Evolutionary conservation across 1,140 invertebrate genomes (phyloP), one percentile per base, ranked within the genome.

Genomic region (Zaprionus inermis): DNA sequence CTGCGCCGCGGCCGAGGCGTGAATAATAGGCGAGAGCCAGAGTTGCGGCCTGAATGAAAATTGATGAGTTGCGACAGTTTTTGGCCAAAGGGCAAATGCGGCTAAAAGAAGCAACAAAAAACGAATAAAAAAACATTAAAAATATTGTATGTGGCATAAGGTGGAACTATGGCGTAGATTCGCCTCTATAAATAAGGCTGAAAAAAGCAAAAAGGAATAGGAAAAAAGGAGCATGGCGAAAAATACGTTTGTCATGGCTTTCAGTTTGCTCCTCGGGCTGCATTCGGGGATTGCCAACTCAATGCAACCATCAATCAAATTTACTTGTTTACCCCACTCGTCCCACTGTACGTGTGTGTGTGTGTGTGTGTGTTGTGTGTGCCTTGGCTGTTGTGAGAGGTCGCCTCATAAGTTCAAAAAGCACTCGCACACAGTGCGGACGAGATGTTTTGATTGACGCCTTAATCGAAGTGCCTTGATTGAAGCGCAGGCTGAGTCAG

Each of bases 21-120:
- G 82, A 86, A 86, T 86, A 86, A 86, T 86, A 77, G 83, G 64
- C 70, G 58, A 74, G 59, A 60, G 70, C 28, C 54, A 41, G 36
- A 69, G 66, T 51, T 54, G 54, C 56, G 64, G 72, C 58, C 76
- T 91, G 83, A 91, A 91, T 91, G 75, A 76, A 84, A 84, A 91
- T 91, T 91, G 80, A 91, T 91, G 88, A 91, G 88, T 83, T 91
- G 88, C 83, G 88, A 91, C 88, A 91, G 80, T 88, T 91, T 91
- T 84, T 88, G 88, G 88, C 88, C 78, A 84, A 91, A 91, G 88
- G 88, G 88, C 83, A 81, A 72, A 88, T 58, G 58, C 69, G 61
- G 57, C 76, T 68, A 66, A 63, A 61, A 58, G 66, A 61, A 69
- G 51, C 32, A 60, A 55, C 12, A 34, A 73, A 60, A 20, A 22